phyloP scores from a whole-genome alignment of 2,113 vertebrate genomes.

The Tachysurus vachellii region DNA sequence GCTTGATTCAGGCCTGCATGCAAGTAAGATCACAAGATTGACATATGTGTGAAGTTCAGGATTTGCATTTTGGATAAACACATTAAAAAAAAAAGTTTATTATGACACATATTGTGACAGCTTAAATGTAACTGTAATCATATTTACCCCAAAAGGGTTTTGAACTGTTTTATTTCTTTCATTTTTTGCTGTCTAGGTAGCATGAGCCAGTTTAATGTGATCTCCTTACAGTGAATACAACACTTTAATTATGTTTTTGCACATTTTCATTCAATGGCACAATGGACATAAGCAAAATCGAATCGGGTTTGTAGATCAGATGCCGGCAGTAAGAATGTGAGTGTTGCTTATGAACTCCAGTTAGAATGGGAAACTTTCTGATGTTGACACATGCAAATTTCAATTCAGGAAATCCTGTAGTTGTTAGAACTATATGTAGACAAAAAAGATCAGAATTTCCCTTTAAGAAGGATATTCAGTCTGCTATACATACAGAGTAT shows the following conservation, averaged over 20 bases:
- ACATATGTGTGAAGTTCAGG: not conserved
- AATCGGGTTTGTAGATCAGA: not conserved
- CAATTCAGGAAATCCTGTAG: not conserved
- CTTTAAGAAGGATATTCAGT: not conserved
- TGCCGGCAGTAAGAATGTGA: not conserved
- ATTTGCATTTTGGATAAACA: too few species aligned
- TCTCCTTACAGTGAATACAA: not conserved
- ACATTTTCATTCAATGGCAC: not conserved
- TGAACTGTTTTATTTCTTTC: not conserved
- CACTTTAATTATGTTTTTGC: not conserved
- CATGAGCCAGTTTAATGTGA: not conserved
- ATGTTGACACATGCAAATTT: not conserved
- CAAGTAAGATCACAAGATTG: not conserved
- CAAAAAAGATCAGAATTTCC: not conserved
- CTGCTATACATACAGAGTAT: not conserved
- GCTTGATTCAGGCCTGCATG: slow-evolving; percentile 66
- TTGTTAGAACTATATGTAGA: not conserved
- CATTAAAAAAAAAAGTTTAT: too few species aligned
- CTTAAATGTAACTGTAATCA: not conserved
- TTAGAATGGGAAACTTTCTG: not conserved
- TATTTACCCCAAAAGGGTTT: not conserved
- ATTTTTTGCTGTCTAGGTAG: not conserved
- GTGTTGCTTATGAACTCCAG: not conserved
- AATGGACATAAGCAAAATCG: not conserved
- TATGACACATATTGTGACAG: not conserved